Conservation (phyloP, 64 coral and sea anemone genomes). For the Montipora sp. region DNA sequence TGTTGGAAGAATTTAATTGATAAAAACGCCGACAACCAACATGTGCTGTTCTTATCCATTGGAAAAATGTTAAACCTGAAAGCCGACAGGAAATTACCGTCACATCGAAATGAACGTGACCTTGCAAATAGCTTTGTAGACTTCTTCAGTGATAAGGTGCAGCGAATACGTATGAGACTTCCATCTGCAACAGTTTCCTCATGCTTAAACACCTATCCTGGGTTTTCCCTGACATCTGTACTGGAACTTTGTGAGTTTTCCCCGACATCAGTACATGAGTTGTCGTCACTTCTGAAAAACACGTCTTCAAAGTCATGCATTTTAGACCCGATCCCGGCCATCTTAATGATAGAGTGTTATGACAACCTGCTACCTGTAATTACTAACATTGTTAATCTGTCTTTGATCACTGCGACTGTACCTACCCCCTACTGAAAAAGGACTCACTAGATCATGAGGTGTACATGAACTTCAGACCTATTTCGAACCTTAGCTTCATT, state of each 20-base stretch:
- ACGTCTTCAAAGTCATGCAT: not conserved
- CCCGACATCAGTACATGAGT: not conserved
- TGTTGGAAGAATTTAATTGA: not conserved
- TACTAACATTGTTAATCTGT: too few species aligned
- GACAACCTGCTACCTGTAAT: too few species aligned
- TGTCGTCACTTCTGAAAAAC: not conserved
- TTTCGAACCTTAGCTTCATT: not conserved
- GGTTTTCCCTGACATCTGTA: not conserved
- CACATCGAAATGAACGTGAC: not conserved
- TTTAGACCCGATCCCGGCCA: too few species aligned
- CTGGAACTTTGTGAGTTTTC: not conserved
- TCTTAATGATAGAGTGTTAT: too few species aligned
- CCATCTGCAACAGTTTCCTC: not conserved
- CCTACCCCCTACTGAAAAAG: not conserved
- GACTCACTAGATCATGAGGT: too few species aligned
- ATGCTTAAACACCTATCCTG: not conserved
- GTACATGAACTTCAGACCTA: not conserved
- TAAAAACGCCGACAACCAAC: not conserved
- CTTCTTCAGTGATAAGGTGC: not conserved
- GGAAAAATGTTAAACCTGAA: not conserved
- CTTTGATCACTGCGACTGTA: too few species aligned
- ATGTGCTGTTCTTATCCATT: not conserved
- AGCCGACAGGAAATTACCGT: not conserved
- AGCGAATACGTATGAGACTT: not conserved
- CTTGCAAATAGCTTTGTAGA: not conserved